A percentile compares a stretch with the other conserved stretches of the same genome.
Evolutionary conservation across 2,888 invertebrate genomes (phyloP).

Genomic region (Eupithecia insigniata): DNA sequence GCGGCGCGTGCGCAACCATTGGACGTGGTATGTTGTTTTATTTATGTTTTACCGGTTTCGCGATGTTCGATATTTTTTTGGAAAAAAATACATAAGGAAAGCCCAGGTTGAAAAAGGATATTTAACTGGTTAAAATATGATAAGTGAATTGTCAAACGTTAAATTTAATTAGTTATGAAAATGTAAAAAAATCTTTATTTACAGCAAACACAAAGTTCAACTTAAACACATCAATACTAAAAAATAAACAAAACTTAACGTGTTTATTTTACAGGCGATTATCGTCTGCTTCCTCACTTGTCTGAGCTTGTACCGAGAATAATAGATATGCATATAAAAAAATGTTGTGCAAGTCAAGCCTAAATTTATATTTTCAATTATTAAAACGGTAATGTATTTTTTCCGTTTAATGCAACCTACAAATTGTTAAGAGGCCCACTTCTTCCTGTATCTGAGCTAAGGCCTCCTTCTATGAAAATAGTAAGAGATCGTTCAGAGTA

Average conservation of each 20-base stretch:
- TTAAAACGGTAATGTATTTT: neutral
- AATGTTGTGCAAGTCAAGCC: neutral
- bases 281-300: too few relatives aligned
- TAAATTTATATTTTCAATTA: neutral
- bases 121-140: neutral
- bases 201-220: too few relatives aligned
- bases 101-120: neutral
- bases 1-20: neutral
- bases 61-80: neutral
- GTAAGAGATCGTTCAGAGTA: neutral
- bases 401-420: neutral
- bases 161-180: too few relatives aligned
- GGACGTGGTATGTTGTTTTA: constrained; percentile 1
- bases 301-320: too few relatives aligned
- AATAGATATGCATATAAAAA: too few relatives aligned
- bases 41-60: neutral
- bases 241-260: too few relatives aligned
- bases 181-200: too few relatives aligned
- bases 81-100: neutral
- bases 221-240: too few relatives aligned
- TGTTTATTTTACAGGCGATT: too few relatives aligned
- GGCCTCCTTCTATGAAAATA: neutral
- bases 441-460: neutral
- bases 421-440: neutral
- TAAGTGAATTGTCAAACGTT: neutral